phyloP scores from a whole-genome alignment of 2,888 invertebrate genomes.

The Agrochola lychnidis region DNA sequence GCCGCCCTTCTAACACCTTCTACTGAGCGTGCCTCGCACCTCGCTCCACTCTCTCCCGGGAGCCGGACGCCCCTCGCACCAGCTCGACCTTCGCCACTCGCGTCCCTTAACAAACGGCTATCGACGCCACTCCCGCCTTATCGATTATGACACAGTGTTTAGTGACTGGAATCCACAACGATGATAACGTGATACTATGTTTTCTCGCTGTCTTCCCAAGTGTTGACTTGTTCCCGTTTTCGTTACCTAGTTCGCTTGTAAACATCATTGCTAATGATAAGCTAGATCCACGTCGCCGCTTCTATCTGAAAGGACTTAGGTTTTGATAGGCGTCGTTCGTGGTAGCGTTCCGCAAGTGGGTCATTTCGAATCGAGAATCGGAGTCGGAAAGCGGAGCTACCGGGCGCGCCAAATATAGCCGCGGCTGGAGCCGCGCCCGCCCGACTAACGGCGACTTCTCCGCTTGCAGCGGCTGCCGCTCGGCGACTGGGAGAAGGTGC shows the following conservation, averaged over 20 bases:
- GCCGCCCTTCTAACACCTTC: constrained; percentile 77
- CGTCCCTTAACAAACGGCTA: constrained; percentile 71
- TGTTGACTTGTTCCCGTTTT: constrained; percentile 71
- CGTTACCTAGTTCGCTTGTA: constrained; percentile 78
- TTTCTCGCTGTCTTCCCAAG: constrained; percentile 73
- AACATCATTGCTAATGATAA: constrained; percentile 82
- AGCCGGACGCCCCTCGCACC: constrained; percentile 89
- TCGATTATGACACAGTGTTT: constrained; percentile 55
- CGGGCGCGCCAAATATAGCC: constrained; percentile 91
- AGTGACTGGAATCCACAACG: constrained; percentile 65
- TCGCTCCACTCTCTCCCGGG: constrained; percentile 86
- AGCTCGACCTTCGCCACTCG: constrained; percentile 81
- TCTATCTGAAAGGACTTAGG: constrained; percentile 57
- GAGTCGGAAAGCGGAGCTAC: constrained; percentile 86
- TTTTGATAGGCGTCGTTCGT: constrained; percentile 69
- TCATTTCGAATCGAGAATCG: constrained; percentile 83
- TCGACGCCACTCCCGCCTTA: constrained; percentile 61
- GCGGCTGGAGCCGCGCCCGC: constrained; percentile 88
- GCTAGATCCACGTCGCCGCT: constrained; percentile 57
- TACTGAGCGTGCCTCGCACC: constrained; percentile 81
- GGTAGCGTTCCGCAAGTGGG: constrained; percentile 84
- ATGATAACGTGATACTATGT: constrained; percentile 60
- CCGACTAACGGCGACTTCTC: constrained; percentile 89
- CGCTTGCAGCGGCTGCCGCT: constrained; percentile 94
- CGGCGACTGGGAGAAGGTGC: constrained; percentile 97